These are phyloP conservation scores for Ascidia mentula DNA, from an alignment of 23 tunicate genomes.

Conservation along the genomic window DNA sequence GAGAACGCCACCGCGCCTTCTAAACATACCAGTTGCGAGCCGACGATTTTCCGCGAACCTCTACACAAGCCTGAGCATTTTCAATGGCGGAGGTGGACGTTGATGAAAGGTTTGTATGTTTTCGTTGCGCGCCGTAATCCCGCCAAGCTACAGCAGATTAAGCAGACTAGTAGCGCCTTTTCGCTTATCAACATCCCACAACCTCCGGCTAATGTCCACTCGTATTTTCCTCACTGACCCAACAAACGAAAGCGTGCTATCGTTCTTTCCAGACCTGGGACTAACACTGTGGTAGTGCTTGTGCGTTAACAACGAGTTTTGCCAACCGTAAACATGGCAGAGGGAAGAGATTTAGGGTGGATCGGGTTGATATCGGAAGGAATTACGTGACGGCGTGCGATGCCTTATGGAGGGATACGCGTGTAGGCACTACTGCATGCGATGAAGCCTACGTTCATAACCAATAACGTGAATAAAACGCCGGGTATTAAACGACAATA, in stretches of 20 bases:
- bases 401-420: no score
- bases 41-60: background rate
- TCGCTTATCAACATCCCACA: background rate
- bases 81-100: background rate
- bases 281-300: background rate
- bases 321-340: constrained; percentile 1
- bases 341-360: background rate
- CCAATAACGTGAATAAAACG: no score
- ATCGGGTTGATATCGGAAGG: background rate
- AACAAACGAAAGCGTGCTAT: background rate
- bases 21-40: background rate
- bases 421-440: no score
- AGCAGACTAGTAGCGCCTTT: background rate
- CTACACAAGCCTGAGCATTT: background rate
- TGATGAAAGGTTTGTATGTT: background rate
- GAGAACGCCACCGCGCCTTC: background rate
- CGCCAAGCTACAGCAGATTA: background rate
- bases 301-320: background rate
- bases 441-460: no score
- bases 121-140: background rate
- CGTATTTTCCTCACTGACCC: background rate
- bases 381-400: background rate
- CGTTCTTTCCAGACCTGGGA: background rate
- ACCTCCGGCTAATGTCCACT: constrained; percentile 15
- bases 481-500: no score